phyloP scores from a whole-genome alignment of 1,140 invertebrate genomes.

The Euwallacea fornicatus region DNA sequence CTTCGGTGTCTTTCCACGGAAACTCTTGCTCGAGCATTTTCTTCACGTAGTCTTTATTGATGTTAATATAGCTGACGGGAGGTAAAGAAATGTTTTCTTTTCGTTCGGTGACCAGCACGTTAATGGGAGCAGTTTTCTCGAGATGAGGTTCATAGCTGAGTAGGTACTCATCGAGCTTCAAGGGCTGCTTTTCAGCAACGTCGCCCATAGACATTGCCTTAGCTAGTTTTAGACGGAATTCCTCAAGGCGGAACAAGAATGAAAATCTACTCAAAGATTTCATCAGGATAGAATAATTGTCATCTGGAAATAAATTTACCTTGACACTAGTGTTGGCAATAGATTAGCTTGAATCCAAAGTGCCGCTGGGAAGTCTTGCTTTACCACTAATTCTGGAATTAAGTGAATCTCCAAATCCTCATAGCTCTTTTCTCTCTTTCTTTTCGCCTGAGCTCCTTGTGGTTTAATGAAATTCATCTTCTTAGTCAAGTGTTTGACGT shows the following conservation, averaged over 20 bases:
- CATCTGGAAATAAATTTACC: conserved; percentile 9
- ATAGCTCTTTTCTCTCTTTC: conserved; percentile 56
- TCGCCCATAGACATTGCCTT: conserved; percentile 23
- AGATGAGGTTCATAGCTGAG: conserved; percentile 38
- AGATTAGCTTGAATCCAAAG: conserved; percentile 90
- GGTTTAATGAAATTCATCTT: conserved; percentile 66
- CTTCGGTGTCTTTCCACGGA: conserved; percentile 60
- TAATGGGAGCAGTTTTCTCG: conserved; percentile 21
- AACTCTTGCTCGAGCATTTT: conserved; percentile 50
- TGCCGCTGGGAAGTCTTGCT: conserved; percentile 80
- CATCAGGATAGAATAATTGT: neutral
- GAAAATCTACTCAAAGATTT: conserved; percentile 56
- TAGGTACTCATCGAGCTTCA: conserved; percentile 47
- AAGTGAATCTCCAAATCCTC: conserved; percentile 75
- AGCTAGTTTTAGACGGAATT: conserved; percentile 68
- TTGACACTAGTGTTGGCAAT: conserved; percentile 84
- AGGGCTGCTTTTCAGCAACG: conserved; percentile 26
- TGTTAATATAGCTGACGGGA: neutral
- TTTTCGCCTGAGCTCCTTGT: conserved; percentile 46
- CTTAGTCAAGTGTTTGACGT: conserved; percentile 83
- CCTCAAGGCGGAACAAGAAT: conserved; percentile 77
- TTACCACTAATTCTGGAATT: conserved; percentile 88
- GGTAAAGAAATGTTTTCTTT: conserved; percentile 22
- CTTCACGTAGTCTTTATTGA: conserved; percentile 43
- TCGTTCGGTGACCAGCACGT: conserved; percentile 14